Conservation (phyloP, 2,888 invertebrate species). For the Cephus spinipes region DNA sequence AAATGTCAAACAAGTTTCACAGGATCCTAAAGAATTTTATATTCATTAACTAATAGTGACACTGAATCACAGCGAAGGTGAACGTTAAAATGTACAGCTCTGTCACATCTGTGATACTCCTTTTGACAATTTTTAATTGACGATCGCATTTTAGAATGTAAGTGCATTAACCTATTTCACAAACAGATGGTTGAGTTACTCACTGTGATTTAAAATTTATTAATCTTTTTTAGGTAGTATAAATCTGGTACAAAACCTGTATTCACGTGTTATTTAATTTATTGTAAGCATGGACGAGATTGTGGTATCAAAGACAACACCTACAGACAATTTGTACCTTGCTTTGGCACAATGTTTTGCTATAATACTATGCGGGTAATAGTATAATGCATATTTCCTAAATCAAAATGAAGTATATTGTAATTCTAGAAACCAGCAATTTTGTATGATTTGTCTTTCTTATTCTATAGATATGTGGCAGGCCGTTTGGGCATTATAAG, state of each 20-base stretch:
- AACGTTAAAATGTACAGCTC: background rate
- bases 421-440: background rate
- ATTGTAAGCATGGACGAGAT: background rate
- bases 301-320: slow-evolving; percentile 43
- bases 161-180: background rate
- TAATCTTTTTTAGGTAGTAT: background rate
- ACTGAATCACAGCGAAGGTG: background rate
- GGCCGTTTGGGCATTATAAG: slow-evolving; percentile 86
- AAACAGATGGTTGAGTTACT: background rate
- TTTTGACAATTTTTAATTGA: background rate
- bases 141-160: background rate
- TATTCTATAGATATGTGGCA: slow-evolving; percentile 79
- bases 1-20: background rate
- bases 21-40: background rate
- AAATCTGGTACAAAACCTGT: background rate
- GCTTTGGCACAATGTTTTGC: slow-evolving; percentile 93
- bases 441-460: slow-evolving; percentile 15
- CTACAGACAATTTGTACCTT: slow-evolving; percentile 87
- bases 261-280: background rate
- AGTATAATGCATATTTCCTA: background rate
- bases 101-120: background rate
- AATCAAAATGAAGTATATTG: background rate
- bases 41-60: background rate
- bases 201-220: background rate
- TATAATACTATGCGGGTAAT: slow-evolving; percentile 89